A percentile compares a stretch with the other conserved stretches of the same genome.
Evolutionary conservation across 2,797 vertebrate genomes (phyloP).

Genomic region (Okamejei kenojei): DNA sequence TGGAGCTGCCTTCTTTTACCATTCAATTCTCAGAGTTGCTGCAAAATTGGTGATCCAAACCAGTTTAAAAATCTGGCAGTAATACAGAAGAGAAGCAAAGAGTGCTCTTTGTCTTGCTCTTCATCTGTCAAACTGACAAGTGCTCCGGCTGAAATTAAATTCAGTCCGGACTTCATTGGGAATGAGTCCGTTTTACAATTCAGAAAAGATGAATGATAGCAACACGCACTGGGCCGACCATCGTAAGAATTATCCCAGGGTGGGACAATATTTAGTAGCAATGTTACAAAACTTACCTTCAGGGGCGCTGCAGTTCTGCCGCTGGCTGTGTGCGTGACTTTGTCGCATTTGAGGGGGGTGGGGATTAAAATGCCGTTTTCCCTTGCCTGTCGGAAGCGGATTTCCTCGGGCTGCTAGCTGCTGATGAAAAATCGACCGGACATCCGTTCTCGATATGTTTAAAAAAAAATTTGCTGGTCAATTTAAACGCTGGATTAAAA

Average conservation of each 20-base stretch:
- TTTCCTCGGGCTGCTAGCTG: too few species aligned
- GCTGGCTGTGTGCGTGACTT: too few species aligned
- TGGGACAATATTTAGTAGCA: constrained; percentile 38
- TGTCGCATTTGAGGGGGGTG: too few species aligned
- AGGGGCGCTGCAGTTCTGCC: too few species aligned
- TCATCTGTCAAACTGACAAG: constrained; percentile 41
- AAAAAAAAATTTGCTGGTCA: too few species aligned
- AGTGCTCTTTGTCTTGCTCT: constrained; percentile 12
- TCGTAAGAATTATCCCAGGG: constrained; percentile 41
- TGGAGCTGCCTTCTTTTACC: not conserved
- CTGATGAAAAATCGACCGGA: too few species aligned
- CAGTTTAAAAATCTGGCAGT: constrained; percentile 41
- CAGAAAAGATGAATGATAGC: constrained; percentile 33
- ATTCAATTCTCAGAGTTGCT: constrained; percentile 21
- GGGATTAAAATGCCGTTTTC: too few species aligned
- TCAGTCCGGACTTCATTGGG: constrained; percentile 36
- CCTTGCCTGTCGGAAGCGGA: too few species aligned
- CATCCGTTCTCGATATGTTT: too few species aligned
- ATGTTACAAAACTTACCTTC: too few species aligned
- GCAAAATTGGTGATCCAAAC: not conserved
- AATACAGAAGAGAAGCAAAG: constrained; percentile 39
- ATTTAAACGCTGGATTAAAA: too few species aligned
- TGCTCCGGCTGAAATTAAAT: constrained; percentile 39
- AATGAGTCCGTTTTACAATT: constrained; percentile 43
- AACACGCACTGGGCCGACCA: constrained; percentile 39